A percentile compares a stretch with the other conserved stretches of the same genome.
Evolutionary conservation across 2,797 vertebrate species (phyloP).

Genomic region (Moxostoma hubbsi): DNA sequence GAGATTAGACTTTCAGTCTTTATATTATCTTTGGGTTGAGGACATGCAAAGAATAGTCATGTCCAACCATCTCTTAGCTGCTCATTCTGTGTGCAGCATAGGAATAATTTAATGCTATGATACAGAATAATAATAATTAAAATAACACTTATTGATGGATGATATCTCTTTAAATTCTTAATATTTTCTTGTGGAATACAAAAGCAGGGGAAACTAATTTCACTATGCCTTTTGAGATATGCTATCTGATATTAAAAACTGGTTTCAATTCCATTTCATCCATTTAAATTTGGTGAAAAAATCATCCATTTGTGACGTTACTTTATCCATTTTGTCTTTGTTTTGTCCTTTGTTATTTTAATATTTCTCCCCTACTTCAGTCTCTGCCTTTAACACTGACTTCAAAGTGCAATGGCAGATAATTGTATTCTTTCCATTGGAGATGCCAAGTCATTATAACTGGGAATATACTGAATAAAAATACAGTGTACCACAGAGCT

Average conservation of each 20-base stretch:
- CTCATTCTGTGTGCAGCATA: neutral
- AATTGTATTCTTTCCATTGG: conserved; percentile 62
- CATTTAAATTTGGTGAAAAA: neutral
- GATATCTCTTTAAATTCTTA: conserved; percentile 7
- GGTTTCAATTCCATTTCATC: neutral
- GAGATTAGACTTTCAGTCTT: neutral
- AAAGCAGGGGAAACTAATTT: neutral
- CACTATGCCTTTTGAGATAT: conserved; percentile 8
- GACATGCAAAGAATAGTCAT: conserved; percentile 2
- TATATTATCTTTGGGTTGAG: conserved; percentile 19
- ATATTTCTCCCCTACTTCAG: neutral
- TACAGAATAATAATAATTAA: neutral
- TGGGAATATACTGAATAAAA: conserved; percentile 65
- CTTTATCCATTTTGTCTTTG: neutral
- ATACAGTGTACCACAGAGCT: conserved; percentile 74
- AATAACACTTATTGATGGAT: neutral
- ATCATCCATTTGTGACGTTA: neutral
- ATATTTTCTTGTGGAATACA: conserved; percentile 1
- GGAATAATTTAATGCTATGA: conserved; percentile 20
- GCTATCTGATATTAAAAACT: neutral
- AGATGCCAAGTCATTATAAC: conserved; percentile 76
- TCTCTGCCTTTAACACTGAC: conserved; percentile 7
- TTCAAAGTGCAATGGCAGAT: neutral
- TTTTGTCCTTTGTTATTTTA: neutral
- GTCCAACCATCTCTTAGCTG: conserved; percentile 17